Base-by-base conservation (phyloP, 1,140 invertebrate genomes). In the Drosophila busckii region DNA sequence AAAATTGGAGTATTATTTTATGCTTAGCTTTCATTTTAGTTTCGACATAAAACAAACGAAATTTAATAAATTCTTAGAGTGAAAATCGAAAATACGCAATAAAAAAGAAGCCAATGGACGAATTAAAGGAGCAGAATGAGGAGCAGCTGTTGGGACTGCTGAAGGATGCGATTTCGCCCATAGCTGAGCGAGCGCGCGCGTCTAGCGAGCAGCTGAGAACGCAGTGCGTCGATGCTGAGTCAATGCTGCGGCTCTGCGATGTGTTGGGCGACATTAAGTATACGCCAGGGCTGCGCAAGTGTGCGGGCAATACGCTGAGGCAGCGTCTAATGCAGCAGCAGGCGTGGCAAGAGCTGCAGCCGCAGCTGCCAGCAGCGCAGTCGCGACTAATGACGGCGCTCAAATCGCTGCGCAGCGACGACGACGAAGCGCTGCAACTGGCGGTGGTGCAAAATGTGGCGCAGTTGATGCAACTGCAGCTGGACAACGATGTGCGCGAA, bases 141-240 rank as follows among this genome's bases (percentile, higher is more conserved):
- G 19, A 12, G 0, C 22, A 52, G 4, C 1, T 64, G 13, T 3
- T 29, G 1, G 8, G 15, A 1, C 10, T 64, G 7, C 10, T 64
- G 4, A 26, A 31, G 5, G 41, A 59, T 12, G 32, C 52, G 40
- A 25, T 50, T 3, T 52, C 46, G 1, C 2, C 20, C 2, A 38
- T 40, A 4, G n/a, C 28, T 3, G 32, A 50, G 0, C 25, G 19
- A 1, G 16, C 32, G 2, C 32, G 20, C 2, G 38, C 44, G 3
- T 35, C 40, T 10, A 28, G 2, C 1, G 54, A 59, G 9, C 26
- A 45, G 25, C 13, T 64, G 13, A 8, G 1, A 1, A 10, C 0
- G 0, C 6, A n/a, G 0, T 46, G 20, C 19, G 9, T 1, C 4
- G 41, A 64, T 32, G n/a, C 15, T 0, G 34, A 40, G 2, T 45